These are phyloP conservation scores for Scylla paramamosain DNA, from an alignment of 1,140 invertebrate genomes.

Conservation along the genomic window DNA sequence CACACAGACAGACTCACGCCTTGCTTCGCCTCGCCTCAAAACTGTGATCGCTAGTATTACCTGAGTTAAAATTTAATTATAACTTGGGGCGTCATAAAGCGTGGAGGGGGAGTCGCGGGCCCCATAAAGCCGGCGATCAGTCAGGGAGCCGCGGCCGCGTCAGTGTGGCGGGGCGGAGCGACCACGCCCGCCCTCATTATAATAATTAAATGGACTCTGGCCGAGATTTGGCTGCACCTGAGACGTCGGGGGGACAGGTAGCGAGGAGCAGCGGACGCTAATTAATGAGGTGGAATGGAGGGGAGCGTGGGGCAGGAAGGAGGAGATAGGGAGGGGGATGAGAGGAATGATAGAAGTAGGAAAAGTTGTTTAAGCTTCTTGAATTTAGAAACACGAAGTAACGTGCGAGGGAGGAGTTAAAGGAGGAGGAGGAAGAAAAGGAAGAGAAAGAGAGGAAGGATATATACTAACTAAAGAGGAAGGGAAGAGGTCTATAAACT, in stretches of 20 bases:
- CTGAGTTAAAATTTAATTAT: background rate
- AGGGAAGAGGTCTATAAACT: background rate
- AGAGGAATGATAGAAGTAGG: slow-evolving; percentile 35
- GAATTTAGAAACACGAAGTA: background rate
- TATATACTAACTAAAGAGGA: background rate
- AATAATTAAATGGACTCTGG: slow-evolving; percentile 61
- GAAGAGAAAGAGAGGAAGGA: background rate
- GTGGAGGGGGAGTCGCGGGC: background rate
- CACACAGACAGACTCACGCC: background rate
- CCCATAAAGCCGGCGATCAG: background rate
- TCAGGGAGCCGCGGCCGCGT: background rate
- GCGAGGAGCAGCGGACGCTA: slow-evolving; percentile 4
- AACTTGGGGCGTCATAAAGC: background rate
- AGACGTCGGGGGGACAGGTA: slow-evolving; percentile 15
- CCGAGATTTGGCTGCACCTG: slow-evolving; percentile 50
- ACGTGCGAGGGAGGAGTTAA: background rate
- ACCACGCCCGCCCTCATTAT: slow-evolving; percentile 47
- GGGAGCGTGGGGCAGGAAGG: background rate
- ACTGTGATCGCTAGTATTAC: background rate
- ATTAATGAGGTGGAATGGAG: slow-evolving; percentile 54
- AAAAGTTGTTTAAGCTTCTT: slow-evolving; percentile 12
- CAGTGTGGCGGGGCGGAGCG: background rate
- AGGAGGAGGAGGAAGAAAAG: background rate
- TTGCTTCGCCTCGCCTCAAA: background rate
- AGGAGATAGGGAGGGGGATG: background rate